Base-by-base conservation (phyloP, 2,797 vertebrate species). In the Microhierax caerulescens region DNA sequence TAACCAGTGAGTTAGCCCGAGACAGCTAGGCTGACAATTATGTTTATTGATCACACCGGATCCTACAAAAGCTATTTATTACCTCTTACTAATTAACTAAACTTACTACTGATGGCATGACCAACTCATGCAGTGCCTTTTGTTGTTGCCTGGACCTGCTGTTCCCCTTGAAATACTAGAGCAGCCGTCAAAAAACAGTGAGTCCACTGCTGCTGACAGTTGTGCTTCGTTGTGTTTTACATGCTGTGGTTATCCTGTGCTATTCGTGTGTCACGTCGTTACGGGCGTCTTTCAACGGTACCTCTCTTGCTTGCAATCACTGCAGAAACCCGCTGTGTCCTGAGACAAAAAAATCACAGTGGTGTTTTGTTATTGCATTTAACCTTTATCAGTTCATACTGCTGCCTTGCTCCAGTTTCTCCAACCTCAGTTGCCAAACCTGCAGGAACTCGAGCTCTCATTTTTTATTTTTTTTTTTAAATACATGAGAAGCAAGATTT, bases 201-300 rank as follows among this genome's bases (percentile, higher is more conserved):
- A 57, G 12, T 50, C 75, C 41, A 8, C 57, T 28, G 20, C 41
- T 63, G 28, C 11, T 39, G 53, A n/a, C n/a, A 41, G 16, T 14
- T 68, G 25, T n/a, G 30, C n/a, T 61, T 57, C 10, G 20, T n/a
- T 43, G 39, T 60, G 19, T 53, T 68, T 51, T 25, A 48, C 0
- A 0, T 65, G 57, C 53, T 30, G 27, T 48, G 32, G 24, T 48
- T 64, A 45, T 39, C 11, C 14, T 12, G 10, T 51, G 41, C 24
- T 39, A 11, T 19, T 13, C 56, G 30, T 53, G 45, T 47, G 22
- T 60, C 43, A 27, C 0, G 18, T 9, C 56, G 41, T 18, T 41
- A 51, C 1, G 5, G 37, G 27, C 2, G 1, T 51, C 77, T 28
- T 67, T n/a, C 41, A 50, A 0, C 12, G 22, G 48, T 5, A 63